Conservation (phyloP, 2,888 invertebrate genomes). For the Lingula anatina region DNA sequence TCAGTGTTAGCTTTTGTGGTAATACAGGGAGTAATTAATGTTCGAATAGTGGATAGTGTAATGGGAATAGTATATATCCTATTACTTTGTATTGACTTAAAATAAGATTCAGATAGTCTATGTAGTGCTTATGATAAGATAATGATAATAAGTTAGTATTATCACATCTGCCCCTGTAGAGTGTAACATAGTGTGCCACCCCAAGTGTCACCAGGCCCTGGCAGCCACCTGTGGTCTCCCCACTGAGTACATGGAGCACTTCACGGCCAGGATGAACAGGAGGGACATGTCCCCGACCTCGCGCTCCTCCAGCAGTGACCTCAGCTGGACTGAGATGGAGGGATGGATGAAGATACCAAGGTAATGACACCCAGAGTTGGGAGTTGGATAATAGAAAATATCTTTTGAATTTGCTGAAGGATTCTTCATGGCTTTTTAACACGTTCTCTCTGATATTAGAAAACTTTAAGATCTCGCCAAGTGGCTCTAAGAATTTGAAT, state of each 20-base stretch:
- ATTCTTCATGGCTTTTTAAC: background rate
- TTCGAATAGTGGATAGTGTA: no score
- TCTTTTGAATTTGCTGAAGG: background rate
- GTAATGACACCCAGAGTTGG: no score
- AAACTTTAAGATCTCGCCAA: background rate
- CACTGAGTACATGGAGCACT: slow-evolving; percentile 57
- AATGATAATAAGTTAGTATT: no score
- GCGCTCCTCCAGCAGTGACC: slow-evolving; percentile 19
- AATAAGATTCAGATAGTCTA: no score
- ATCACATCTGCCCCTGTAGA: no score
- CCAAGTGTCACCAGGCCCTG: slow-evolving; percentile 57
- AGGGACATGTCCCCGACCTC: slow-evolving; percentile 11
- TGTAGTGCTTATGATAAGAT: no score
- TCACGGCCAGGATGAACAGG: slow-evolving; percentile 46
- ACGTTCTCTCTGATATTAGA: no score
- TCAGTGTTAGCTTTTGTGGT: no score
- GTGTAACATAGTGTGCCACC: slow-evolving; percentile 60
- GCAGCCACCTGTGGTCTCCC: slow-evolving; percentile 61
- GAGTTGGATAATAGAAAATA: no score
- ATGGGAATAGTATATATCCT: no score
- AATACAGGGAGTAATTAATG: no score
- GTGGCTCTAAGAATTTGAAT: background rate
- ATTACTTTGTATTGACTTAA: no score
- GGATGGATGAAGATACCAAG: slow-evolving; percentile 51
- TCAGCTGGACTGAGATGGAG: slow-evolving; percentile 27